Percentiles rank a stretch among this genome's conserved stretches.
Evolutionary conservation across 2,888 invertebrate genomes (phyloP).

Genomic region (Pandemis heparana): DNA sequence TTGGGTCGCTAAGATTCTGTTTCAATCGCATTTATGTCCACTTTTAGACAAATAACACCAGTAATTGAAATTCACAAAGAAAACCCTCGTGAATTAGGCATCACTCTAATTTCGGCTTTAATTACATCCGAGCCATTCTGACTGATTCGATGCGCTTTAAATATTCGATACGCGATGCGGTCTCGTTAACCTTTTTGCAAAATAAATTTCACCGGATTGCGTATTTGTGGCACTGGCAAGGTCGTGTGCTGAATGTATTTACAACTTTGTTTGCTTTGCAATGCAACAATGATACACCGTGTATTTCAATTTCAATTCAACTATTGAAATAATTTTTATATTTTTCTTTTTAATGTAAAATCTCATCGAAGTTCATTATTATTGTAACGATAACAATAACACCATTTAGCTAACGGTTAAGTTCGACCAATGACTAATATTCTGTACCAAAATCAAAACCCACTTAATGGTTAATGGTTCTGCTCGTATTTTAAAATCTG

Average conservation of each 20-base stretch:
- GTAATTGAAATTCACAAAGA: conserved; percentile 66
- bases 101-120: conserved; percentile 25
- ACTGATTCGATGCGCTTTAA: conserved; percentile 38
- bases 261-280: conserved; percentile 18
- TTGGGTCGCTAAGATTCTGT: conserved; percentile 71
- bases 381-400: not conserved
- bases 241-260: conserved; percentile 40
- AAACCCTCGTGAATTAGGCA: conserved; percentile 36
- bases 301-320: conserved; percentile 6
- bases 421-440: no score
- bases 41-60: conserved; percentile 62
- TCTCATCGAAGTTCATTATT: not conserved
- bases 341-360: not conserved
- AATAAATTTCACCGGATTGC: conserved; percentile 42
- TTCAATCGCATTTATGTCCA: conserved; percentile 68
- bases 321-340: not conserved
- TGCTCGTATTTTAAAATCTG: not conserved
- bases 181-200: conserved; percentile 42
- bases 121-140: conserved; percentile 13
- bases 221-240: conserved; percentile 44
- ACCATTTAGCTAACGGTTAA: no score
- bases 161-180: conserved; percentile 40
- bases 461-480: not conserved
- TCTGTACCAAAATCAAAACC: not conserved
- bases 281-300: conserved; percentile 8